Base-by-base conservation (phyloP, 2,888 invertebrate species). In the Drosophila mettleri region DNA sequence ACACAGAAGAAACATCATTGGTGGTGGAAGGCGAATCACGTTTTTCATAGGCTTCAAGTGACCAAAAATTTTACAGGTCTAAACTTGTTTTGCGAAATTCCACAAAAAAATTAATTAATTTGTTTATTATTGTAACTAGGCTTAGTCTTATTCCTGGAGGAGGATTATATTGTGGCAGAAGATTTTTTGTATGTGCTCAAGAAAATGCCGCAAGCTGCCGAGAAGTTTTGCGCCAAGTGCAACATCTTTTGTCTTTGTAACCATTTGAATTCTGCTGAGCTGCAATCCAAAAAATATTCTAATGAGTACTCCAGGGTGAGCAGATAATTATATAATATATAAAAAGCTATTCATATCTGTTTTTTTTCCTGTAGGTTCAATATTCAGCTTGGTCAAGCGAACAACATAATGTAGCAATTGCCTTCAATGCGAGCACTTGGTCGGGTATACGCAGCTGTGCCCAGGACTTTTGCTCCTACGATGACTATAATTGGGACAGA, bases 401-500 rank as follows among this genome's bases (percentile, higher is more conserved):
- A 88, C 97, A 98, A 92, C 99, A 99, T 92, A 99, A 99, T 92
- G 99, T 99, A 98, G 99, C 99, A 0, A 98, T 99, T 95, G 98
- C 97, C 0, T 96, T 99, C 88, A 97, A 98, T 91, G 94, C 96
- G 27, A 94, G 95, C 0, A 96, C 98, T 0, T 99, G 98, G 98
- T 93, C 94, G 57, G 94, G 95, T 76, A 95, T 99, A 45, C 95
- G 96, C 89, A 94, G 94, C 29, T 96, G 98, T 90, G 95, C 96
- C 10, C 93, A 95, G 31, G 94, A 96, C 88, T 99, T 99, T 92
- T 99, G 99, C 92, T 95, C 95, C 1, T 98, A 97, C 92, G 99
- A 99, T 90, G 99, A 99, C 90, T 99, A 99, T 92, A 99, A 99
- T 91, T 99, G 99, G 99, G 99, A 99, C 90, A 99, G 99, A 96